Percentiles rank a stretch among this genome's conserved stretches.
Conservation (phyloP, 1,140 invertebrate species). For the Drosophila tani region DNA sequence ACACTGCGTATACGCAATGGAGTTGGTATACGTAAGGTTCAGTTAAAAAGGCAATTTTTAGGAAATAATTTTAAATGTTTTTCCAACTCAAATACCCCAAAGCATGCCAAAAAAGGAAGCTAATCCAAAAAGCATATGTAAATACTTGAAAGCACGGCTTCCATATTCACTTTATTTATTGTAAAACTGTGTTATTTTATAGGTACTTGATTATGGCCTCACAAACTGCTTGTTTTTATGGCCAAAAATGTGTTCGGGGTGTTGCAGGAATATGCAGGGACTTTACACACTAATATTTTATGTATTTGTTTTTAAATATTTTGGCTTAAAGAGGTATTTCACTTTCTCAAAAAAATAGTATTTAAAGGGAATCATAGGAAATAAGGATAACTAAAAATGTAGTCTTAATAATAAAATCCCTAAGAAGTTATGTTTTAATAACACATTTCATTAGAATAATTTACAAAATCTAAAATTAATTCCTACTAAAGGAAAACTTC, state of each 20-base stretch:
- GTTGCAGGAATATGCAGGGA: not conserved
- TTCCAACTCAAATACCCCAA: constrained; percentile 1
- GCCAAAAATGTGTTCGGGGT: not conserved
- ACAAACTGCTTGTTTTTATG: constrained; percentile 1
- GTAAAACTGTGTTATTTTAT: not conserved
- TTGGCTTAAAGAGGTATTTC: not conserved
- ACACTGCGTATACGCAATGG: constrained; percentile 14
- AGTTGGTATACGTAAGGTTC: not conserved
- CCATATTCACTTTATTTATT: constrained; percentile 1
- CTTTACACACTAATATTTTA: not conserved
- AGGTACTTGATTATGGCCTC: not conserved
- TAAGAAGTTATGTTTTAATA: no score
- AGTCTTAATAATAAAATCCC: no score
- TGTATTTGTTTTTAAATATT: not conserved
- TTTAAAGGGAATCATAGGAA: not conserved
- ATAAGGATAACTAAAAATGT: no score
- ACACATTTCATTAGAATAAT: not conserved
- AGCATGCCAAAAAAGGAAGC: not conserved
- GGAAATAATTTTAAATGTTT: not conserved
- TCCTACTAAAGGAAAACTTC: no score
- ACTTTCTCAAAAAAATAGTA: not conserved
- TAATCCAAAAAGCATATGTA: not conserved
- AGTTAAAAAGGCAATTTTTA: not conserved
- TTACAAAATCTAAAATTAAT: no score
- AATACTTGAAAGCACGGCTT: not conserved